Evolutionary conservation across 2,113 vertebrate species (phyloP).

Genomic region (Oxygymnocypris stewartii): DNA sequence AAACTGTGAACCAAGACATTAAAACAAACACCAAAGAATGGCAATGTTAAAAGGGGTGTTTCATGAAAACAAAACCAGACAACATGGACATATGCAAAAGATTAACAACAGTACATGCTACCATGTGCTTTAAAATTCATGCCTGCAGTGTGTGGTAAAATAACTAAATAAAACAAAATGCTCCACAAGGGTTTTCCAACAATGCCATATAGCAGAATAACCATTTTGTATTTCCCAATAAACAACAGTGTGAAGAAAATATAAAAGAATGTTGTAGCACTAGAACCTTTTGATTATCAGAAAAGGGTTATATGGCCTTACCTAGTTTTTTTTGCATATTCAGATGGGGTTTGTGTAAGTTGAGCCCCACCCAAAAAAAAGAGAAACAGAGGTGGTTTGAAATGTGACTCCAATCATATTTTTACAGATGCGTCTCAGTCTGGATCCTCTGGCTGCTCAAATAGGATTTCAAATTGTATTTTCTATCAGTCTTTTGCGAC

Average conservation of each 20-base stretch:
- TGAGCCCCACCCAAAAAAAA: no score
- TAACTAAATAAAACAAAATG: neutral
- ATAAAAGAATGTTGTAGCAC: no score
- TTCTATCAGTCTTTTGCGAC: no score
- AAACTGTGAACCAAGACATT: neutral
- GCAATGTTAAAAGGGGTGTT: neutral
- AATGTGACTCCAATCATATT: neutral
- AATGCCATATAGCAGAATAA: neutral
- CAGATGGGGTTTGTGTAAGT: no score
- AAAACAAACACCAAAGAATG: neutral
- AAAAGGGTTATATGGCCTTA: no score
- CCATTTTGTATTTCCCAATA: neutral
- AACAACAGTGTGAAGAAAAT: neutral
- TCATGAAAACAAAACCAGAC: neutral
- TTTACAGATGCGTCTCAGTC: neutral
- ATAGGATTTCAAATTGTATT: neutral
- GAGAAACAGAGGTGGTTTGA: no score
- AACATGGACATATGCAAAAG: neutral
- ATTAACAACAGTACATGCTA: neutral
- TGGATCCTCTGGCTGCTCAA: neutral
- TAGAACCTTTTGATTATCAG: no score
- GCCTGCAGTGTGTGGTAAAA: conserved; percentile 41
- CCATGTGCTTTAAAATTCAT: neutral
- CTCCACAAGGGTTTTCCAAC: neutral
- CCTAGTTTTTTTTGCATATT: no score